Evolutionary conservation across 2,113 vertebrate genomes (phyloP), one percentile per base, ranked within the genome.

Genomic region (Odontesthes bonariensis): DNA sequence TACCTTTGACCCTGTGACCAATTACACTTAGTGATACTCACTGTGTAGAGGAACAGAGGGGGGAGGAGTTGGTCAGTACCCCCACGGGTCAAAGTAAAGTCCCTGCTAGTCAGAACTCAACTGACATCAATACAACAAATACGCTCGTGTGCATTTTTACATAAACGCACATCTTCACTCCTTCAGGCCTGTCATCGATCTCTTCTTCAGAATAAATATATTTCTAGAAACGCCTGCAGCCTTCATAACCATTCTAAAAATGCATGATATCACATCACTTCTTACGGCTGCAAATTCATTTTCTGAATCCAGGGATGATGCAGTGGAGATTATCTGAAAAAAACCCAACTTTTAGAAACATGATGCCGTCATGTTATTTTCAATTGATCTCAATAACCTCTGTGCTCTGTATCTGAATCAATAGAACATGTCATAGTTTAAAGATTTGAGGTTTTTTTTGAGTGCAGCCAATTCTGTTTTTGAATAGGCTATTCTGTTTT

Each of bases 1-100:
- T 69, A 77, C 84, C 78, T 79, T 70, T 82, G 87, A 86, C 73
- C 87, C 76, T 73, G 80, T 77, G 73, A 78, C 77, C 75, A 77
- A 76, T 75, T 77, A 75, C 63, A 75, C 69, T 75, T 71, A 66
- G 83, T 86, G 77, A 87, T 73, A 69, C 79, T 86, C 49, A 27
- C 77, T 86, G 73, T 75, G 44, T 82, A 55, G 76, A 76, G 76
- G 65, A 79, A 86, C 38, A 57, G 69, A 55, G 40, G 27, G 57
- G 19, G 51, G 58, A 47, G 10, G 14, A 38, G 59, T 32, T 49
- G 49, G 58, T 68, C 62, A 66, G 62, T 38, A 78, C 56, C n/a
- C 76, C 73, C 59, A 77, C 75, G 82, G 68, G 69, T 71, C 85
- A 82, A 56, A 85, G 60, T 70, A 69, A 82, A 77, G 69, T 76